phyloP scores from a whole-genome alignment of 2,888 invertebrate species.

The Ischnura elegans region DNA sequence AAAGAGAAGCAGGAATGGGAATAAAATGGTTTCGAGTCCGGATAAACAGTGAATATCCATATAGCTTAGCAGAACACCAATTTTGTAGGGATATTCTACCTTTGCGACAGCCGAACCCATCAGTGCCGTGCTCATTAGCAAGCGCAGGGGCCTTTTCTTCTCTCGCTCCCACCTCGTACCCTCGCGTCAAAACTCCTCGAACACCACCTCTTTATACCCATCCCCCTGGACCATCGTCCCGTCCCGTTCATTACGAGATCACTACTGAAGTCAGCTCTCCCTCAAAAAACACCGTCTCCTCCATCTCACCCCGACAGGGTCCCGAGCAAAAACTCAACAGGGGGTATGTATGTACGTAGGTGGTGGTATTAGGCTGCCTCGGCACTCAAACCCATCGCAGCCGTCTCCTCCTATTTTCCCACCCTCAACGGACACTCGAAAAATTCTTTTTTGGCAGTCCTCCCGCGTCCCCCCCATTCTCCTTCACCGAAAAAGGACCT shows the following conservation, averaged over 20 bases:
- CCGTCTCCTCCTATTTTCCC: slow-evolving; percentile 40
- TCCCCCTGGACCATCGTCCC: not conserved
- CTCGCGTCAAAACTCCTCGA: slow-evolving; percentile 14
- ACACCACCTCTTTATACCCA: too few species aligned
- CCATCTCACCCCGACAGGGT: not conserved
- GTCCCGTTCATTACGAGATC: slow-evolving; percentile 59
- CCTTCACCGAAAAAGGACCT: slow-evolving; percentile 38
- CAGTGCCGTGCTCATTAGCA: slow-evolving; percentile 59
- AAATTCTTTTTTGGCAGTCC: slow-evolving; percentile 55
- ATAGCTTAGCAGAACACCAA: slow-evolving; percentile 48
- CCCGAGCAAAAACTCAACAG: not conserved
- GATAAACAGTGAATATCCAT: slow-evolving; percentile 63
- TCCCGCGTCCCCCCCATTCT: not conserved
- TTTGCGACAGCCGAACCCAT: slow-evolving; percentile 65
- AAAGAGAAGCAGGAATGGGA: slow-evolving; percentile 5
- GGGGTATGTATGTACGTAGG: not conserved
- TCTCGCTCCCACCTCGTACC: not conserved
- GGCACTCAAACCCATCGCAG: not conserved
- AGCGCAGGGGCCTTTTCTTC: not conserved
- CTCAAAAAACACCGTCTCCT: not conserved
- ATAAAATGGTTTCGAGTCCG: slow-evolving; percentile 58
- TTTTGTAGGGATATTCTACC: slow-evolving; percentile 61
- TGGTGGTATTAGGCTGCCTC: not conserved
- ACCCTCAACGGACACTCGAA: not conserved
- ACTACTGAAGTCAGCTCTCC: not conserved